Conservation (phyloP, 2,113 vertebrate genomes). For the Phoenicopterus ruber region DNA sequence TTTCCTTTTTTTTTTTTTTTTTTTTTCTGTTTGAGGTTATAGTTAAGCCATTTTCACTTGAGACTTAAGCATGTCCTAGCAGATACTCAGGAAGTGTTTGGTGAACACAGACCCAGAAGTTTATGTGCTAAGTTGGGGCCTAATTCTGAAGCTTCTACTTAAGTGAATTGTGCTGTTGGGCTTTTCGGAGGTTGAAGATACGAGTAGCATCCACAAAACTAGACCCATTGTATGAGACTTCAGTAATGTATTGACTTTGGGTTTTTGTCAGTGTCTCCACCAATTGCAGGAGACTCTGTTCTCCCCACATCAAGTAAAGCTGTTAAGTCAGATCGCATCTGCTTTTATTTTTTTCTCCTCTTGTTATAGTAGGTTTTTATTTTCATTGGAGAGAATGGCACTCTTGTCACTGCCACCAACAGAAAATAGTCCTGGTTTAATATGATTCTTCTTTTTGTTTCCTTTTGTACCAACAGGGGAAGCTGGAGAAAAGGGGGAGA, state of each 20-base stretch:
- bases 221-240: neutral
- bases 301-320: neutral
- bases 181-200: neutral
- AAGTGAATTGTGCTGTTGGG: neutral
- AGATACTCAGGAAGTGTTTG: neutral
- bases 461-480: constrained; percentile 78
- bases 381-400: neutral
- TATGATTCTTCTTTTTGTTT: neutral
- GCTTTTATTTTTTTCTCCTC: neutral
- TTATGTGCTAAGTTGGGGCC: neutral
- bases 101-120: neutral
- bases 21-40: neutral
- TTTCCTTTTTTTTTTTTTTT: neutral
- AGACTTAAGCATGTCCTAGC: neutral
- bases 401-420: neutral
- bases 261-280: neutral
- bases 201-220: neutral
- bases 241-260: neutral
- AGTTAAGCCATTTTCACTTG: neutral
- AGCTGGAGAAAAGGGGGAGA: constrained; percentile 88
- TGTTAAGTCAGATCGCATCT: neutral
- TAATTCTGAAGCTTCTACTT: neutral
- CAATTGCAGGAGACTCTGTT: neutral
- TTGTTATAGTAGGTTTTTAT: neutral
- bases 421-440: neutral